A percentile compares a stretch with the other conserved stretches of the same genome.
Evolutionary conservation across 2,113 vertebrate genomes (phyloP).

Genomic region (Turnix velox): DNA sequence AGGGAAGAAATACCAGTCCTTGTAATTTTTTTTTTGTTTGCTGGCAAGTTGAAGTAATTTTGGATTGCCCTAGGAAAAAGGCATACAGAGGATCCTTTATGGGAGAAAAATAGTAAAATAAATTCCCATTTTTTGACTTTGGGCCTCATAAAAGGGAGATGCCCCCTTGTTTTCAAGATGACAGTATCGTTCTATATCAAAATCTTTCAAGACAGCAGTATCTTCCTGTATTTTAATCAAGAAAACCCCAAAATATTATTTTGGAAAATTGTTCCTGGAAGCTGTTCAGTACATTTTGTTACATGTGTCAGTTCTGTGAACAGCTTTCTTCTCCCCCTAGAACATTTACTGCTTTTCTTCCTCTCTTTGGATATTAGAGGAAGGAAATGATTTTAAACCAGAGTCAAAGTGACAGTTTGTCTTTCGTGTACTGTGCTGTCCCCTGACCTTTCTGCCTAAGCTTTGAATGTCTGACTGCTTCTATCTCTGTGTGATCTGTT

Average conservation of each 20-base stretch:
- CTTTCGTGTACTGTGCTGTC: background rate
- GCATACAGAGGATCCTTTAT: background rate
- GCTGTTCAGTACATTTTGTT: conserved; percentile 1
- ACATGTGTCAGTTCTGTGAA: background rate
- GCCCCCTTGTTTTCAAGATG: background rate
- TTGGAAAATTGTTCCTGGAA: background rate
- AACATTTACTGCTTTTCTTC: background rate
- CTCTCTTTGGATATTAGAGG: conserved; percentile 23
- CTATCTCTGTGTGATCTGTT: too few species aligned
- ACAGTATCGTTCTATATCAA: background rate
- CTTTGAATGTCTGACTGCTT: conserved; percentile 43
- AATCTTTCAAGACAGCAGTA: background rate
- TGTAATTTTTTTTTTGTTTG: background rate
- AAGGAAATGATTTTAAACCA: conserved; percentile 23
- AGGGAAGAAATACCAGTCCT: background rate
- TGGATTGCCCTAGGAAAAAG: background rate
- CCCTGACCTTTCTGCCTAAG: conserved; percentile 40
- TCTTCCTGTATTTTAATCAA: background rate
- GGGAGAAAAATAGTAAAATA: background rate
- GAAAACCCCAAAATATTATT: background rate
- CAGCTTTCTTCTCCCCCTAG: background rate
- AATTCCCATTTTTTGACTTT: background rate
- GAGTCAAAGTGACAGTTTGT: conserved; percentile 18
- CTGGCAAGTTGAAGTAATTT: background rate
- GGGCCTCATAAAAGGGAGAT: background rate